Conservation (phyloP, 2,797 vertebrate genomes). For the Ceyx erithaca region DNA sequence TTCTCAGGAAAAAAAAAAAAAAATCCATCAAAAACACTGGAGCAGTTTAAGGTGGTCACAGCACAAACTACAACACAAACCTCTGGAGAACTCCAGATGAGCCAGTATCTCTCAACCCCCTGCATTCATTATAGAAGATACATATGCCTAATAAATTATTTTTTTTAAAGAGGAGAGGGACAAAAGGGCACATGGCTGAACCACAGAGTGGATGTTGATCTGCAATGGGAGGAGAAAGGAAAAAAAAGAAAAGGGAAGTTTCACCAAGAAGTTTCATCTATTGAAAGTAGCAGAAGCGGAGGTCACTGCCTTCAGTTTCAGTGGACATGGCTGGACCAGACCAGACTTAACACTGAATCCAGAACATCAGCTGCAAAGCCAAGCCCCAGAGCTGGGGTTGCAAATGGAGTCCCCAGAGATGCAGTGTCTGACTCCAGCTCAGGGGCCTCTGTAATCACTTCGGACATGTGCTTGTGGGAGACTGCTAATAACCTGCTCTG, state of each 20-base stretch:
- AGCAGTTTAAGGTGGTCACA: not conserved
- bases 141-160: not conserved
- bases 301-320: not conserved
- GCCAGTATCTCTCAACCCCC: not conserved
- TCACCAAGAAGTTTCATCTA: not conserved
- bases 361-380: not conserved
- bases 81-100: not conserved
- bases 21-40: not conserved
- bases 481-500: not conserved
- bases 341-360: not conserved
- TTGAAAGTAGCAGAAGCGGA: not conserved
- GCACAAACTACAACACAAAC: not conserved
- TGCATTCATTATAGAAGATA: not conserved
- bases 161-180: not conserved
- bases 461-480: not conserved
- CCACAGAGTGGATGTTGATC: fast-evolving
- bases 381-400: not conserved
- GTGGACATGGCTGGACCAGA: not conserved
- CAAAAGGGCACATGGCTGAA: not conserved
- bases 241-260: not conserved
- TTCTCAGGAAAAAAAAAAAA: not conserved
- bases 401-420: not conserved
- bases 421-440: not conserved
- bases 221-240: not conserved
- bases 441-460: fast-evolving